Evolutionary conservation across 1,140 invertebrate species (phyloP), one percentile per base, ranked within the genome.

Genomic region (Camponotus vicinus): DNA sequence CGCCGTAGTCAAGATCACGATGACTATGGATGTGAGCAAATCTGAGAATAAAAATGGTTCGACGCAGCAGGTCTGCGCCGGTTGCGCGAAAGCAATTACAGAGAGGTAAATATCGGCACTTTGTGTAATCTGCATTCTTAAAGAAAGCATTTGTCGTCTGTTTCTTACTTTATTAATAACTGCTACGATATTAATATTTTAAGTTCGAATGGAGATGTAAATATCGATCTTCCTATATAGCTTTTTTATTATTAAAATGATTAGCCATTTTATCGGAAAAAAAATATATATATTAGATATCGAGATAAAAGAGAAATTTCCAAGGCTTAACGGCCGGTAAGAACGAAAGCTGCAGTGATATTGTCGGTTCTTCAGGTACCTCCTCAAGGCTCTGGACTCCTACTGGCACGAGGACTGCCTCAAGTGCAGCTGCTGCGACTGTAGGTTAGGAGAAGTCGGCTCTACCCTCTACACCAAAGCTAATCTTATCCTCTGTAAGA

Each of bases 341-440:
- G 63, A 89, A 88, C 52, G 88, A 85, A 70, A 88, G 80, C 90
- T 91, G 42, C 86, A 88, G 90, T 5, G 49, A 52, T 52, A 52
- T 52, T 52, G 49, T 91, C 90, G 90, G 89, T 91, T 87, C 86
- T 89, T 71, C 86, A 95, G 95, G 93, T 98, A 97, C 93, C 95
- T 98, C 61, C 96, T 98, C 86, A 98, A 98, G 94, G 98, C 98
- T 6, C 94, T 99, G 91, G 98, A 99, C 94, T 97, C 99, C 95
- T 97, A 98, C 92, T 99, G 99, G 99, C 99, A 99, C 95, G 99
- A 99, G 95, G 99, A 99, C 95, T 99, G 99, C 95, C 96, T 99
- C 9, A 99, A 99, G 95, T 99, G 99, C 94, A 98, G 98, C 80
- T 99, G 98, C 95, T 99, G 99, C 95, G 98, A 99, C 95, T 99